Evolutionary conservation across 2,888 invertebrate species (phyloP).

Genomic region (Nomada ruficornis): DNA sequence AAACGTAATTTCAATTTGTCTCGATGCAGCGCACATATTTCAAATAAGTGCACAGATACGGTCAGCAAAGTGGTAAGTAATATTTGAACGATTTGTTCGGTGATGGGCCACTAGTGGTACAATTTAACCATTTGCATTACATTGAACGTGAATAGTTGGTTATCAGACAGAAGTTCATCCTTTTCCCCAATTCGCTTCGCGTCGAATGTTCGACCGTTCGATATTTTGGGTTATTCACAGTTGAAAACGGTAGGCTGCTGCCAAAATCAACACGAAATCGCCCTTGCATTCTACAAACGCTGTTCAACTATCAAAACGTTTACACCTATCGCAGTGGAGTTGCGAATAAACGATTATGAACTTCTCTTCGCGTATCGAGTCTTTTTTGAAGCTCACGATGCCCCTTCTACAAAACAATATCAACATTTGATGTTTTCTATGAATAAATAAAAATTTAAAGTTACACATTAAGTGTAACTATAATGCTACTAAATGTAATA

Average conservation of each 20-base stretch:
- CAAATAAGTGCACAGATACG: neutral
- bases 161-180: neutral
- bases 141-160: neutral
- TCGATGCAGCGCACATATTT: neutral
- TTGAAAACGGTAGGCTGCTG: neutral
- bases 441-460: no score
- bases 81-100: neutral
- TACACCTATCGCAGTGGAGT: neutral
- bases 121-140: neutral
- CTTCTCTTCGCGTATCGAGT: neutral
- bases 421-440: no score
- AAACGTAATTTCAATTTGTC: neutral
- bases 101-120: neutral
- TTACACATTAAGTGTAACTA: no score
- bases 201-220: neutral
- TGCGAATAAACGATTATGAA: neutral
- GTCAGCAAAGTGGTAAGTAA: neutral
- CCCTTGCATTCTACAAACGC: neutral
- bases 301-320: neutral
- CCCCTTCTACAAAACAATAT: no score
- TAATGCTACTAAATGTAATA: no score
- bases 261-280: neutral
- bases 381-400: no score
- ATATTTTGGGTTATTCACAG: slow-evolving; percentile 6
- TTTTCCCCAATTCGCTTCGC: neutral